Percentiles rank a stretch among this genome's conserved stretches.
Evolutionary conservation across 2,888 invertebrate genomes (phyloP).

Genomic region (Agrotis clavis): DNA sequence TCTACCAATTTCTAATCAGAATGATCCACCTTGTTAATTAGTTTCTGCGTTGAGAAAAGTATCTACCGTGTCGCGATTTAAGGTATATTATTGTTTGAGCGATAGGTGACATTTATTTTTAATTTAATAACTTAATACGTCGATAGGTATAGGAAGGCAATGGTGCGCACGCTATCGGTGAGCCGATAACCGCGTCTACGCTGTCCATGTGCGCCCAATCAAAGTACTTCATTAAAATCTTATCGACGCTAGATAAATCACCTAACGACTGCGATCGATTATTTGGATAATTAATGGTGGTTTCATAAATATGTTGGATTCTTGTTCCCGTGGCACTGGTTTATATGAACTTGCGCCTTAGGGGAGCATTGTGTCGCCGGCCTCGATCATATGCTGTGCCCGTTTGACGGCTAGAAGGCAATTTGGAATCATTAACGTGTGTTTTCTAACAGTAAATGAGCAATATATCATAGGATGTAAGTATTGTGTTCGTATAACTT

Average conservation of each 20-base stretch:
- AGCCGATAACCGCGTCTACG: slow-evolving; percentile 84
- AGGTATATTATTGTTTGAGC: slow-evolving; percentile 72
- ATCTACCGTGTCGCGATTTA: slow-evolving; percentile 67
- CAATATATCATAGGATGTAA: slow-evolving; percentile 1
- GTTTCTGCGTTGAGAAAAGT: slow-evolving; percentile 66
- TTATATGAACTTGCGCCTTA: slow-evolving; percentile 72
- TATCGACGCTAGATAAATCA: slow-evolving; percentile 91
- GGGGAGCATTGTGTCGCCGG: slow-evolving; percentile 72
- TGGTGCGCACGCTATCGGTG: slow-evolving; percentile 85
- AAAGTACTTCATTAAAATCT: slow-evolving; percentile 91
- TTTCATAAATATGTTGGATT: slow-evolving; percentile 88
- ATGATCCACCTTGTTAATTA: slow-evolving; percentile 90
- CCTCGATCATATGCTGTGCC: slow-evolving; percentile 50
- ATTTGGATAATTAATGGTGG: slow-evolving; percentile 90
- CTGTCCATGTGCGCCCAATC: slow-evolving; percentile 89
- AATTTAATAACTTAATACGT: slow-evolving; percentile 90
- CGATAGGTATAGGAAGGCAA: slow-evolving; percentile 87
- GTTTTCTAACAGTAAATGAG: slow-evolving; percentile 34
- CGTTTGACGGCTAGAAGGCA: slow-evolving; percentile 23
- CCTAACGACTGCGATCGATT: slow-evolving; percentile 90
- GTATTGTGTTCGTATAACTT: not conserved
- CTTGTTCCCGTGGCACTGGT: slow-evolving; percentile 80
- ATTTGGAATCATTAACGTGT: slow-evolving; percentile 56
- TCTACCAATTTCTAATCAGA: slow-evolving; percentile 90
- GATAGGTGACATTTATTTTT: slow-evolving; percentile 80